Conservation (phyloP, 2,888 invertebrate genomes). For the Leptinotarsa haldemani region DNA sequence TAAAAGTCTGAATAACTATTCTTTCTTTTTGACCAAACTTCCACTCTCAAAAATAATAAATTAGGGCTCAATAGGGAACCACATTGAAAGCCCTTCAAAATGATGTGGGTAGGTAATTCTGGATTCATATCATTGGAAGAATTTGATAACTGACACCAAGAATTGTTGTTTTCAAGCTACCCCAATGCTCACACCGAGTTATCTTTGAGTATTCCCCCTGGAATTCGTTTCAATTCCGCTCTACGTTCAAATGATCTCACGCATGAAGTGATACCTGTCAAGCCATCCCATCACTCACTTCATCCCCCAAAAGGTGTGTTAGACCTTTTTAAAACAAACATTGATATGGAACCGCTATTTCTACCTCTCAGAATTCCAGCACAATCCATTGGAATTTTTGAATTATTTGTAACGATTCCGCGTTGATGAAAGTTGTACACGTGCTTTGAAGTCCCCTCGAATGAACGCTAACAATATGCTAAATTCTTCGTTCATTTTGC, state of each 20-base stretch:
- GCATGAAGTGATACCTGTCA: background rate
- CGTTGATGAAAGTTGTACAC: constrained; percentile 32
- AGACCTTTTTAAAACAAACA: background rate
- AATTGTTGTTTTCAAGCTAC: no score
- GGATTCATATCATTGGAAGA: no score
- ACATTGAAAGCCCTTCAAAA: no score
- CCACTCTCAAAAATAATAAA: no score
- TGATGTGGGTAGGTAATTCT: no score
- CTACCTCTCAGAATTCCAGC: background rate
- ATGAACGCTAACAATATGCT: constrained; percentile 33
- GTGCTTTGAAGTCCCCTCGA: constrained; percentile 24
- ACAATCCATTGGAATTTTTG: constrained; percentile 19
- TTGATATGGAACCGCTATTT: background rate
- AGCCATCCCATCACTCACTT: background rate
- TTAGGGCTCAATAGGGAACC: no score
- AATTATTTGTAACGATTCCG: constrained; percentile 28
- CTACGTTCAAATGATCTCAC: background rate
- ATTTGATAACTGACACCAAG: no score
- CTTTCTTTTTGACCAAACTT: no score
- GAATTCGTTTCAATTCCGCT: background rate
- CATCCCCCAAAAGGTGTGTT: background rate
- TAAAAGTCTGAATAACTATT: no score
- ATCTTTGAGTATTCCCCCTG: background rate
- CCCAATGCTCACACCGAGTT: no score
- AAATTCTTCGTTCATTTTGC: constrained; percentile 34